Percentiles rank a stretch among this genome's conserved stretches.
phyloP scores from a whole-genome alignment of 1,140 invertebrate species.

The Cherax quadricarinatus region DNA sequence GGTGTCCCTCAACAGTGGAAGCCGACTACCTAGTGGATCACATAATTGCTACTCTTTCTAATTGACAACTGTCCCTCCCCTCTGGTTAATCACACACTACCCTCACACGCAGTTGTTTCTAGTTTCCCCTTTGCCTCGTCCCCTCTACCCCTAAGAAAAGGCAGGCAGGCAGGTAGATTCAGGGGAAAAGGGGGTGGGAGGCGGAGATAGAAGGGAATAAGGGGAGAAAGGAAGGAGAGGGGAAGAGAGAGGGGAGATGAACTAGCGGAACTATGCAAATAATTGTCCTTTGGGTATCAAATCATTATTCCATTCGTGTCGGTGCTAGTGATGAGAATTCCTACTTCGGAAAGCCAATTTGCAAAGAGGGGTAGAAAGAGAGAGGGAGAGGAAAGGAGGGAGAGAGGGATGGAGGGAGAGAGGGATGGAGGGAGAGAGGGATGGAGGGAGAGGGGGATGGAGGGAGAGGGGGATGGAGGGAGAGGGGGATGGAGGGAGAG shows the following conservation, averaged over 20 bases:
- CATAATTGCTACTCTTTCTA: constrained; percentile 34
- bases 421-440: constrained; percentile 5
- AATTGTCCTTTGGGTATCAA: constrained; percentile 61
- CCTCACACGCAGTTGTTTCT: constrained; percentile 9
- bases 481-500: neutral
- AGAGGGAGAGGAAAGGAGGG: constrained; percentile 25
- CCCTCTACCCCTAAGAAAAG: neutral
- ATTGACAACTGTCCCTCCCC: constrained; percentile 22
- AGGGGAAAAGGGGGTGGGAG: neutral
- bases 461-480: neutral
- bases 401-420: constrained; percentile 40
- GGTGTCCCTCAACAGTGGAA: too few relatives aligned
- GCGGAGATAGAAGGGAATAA: neutral
- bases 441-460: neutral
- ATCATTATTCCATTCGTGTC: constrained; percentile 57
- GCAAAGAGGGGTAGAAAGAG: constrained; percentile 28
- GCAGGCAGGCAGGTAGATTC: neutral
- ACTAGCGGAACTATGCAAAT: constrained; percentile 59
- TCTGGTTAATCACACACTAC: constrained; percentile 17
- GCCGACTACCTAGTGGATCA: neutral
- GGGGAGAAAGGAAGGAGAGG: neutral
- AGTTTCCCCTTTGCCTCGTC: neutral
- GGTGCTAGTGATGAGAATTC: constrained; percentile 45
- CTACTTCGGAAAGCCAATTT: constrained; percentile 58
- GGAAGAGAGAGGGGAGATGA: neutral